phyloP scores from a whole-genome alignment of 2,113 vertebrate genomes.

The Cheirogaleus medius region DNA sequence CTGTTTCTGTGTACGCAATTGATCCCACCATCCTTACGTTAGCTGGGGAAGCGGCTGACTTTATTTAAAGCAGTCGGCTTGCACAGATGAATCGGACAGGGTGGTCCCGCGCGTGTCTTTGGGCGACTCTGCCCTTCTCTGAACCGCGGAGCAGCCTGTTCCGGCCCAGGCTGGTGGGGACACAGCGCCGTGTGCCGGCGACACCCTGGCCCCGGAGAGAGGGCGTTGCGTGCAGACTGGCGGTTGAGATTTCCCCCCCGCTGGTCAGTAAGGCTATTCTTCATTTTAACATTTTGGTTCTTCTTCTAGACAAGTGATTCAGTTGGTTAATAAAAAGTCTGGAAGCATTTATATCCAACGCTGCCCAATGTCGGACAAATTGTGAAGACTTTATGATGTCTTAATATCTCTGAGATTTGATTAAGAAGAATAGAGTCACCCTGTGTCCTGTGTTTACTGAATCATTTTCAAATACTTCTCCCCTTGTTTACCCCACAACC shows the following conservation, averaged over 20 bases:
- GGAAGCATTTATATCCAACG: fast-evolving
- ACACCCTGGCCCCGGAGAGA: not conserved
- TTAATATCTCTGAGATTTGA: not conserved
- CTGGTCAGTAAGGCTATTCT: not conserved
- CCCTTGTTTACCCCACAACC: fast-evolving
- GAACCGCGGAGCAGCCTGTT: fast-evolving
- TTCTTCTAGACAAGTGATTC: not conserved
- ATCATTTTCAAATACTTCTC: fast-evolving
- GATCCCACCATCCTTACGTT: slow-evolving; percentile 79
- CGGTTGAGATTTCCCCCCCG: not conserved
- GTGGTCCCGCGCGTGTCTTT: slow-evolving; percentile 14
- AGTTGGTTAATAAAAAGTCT: not conserved
- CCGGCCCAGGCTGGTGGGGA: not conserved
- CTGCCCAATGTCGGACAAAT: fast-evolving
- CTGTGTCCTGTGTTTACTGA: fast-evolving
- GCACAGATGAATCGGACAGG: slow-evolving; percentile 15
- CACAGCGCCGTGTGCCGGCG: fast-evolving
- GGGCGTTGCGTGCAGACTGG: fast-evolving
- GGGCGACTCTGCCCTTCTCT: not conserved
- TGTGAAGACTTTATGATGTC: not conserved
- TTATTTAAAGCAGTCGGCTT: slow-evolving; percentile 77
- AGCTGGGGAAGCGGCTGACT: slow-evolving; percentile 75
- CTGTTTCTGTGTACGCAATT: slow-evolving; percentile 82
- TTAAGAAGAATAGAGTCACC: not conserved
- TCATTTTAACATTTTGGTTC: not conserved